A percentile compares a stretch with the other conserved stretches of the same genome.
phyloP scores from a whole-genome alignment of 2,888 invertebrate genomes.

The Endotricha flammealis region DNA sequence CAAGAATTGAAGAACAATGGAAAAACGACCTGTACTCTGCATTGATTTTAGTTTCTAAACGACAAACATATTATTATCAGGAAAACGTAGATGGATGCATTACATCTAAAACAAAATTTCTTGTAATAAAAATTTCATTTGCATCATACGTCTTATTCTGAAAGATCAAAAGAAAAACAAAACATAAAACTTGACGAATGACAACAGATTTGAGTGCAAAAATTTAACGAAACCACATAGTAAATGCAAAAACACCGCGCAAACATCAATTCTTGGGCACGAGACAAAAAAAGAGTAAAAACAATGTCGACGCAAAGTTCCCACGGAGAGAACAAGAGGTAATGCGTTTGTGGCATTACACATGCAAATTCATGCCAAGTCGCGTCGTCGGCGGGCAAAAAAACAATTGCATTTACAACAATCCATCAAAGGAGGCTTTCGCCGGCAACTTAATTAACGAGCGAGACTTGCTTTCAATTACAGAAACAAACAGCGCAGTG shows the following conservation, averaged over 20 bases:
- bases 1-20: too few species aligned
- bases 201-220: too few species aligned
- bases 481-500: conserved; percentile 60
- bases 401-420: conserved; percentile 54
- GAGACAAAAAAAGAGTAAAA: conserved; percentile 49
- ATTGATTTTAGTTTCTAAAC: too few species aligned
- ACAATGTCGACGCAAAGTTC: conserved; percentile 51
- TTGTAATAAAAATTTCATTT: too few species aligned
- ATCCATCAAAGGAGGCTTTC: conserved; percentile 62
- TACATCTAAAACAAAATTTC: too few species aligned
- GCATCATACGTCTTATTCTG: too few species aligned
- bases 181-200: too few species aligned
- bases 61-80: too few species aligned
- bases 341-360: conserved; percentile 60
- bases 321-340: conserved; percentile 51
- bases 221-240: background rate
- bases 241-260: conserved; percentile 17
- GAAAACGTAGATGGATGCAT: too few species aligned
- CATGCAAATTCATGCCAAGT: conserved; percentile 65
- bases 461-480: conserved; percentile 61
- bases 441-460: conserved; percentile 64
- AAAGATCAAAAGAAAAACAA: too few species aligned
- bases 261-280: conserved; percentile 38
- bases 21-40: too few species aligned
- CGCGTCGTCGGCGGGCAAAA: conserved; percentile 40